These are phyloP conservation scores for Oreochromis niloticus DNA, from an alignment of 2,113 vertebrate species.

Conservation along the genomic window DNA sequence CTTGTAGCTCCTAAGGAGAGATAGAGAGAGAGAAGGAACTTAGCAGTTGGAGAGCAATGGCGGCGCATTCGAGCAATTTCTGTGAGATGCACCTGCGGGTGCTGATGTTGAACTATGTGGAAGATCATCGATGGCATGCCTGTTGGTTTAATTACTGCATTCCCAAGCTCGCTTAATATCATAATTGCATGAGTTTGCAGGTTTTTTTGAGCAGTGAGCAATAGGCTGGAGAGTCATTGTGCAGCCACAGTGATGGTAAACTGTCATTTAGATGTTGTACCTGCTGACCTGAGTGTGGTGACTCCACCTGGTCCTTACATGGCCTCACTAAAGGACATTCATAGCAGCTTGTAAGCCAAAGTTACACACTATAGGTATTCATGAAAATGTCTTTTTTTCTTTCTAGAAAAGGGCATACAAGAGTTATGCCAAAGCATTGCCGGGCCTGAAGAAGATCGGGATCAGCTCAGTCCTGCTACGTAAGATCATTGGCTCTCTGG, in stretches of 20 bases:
- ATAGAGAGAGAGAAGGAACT: not conserved
- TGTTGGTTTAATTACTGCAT: not conserved
- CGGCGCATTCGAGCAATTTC: conserved; percentile 79
- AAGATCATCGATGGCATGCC: not conserved
- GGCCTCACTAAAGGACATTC: not conserved
- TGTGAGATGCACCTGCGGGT: conserved; percentile 51
- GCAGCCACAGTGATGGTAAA: not conserved
- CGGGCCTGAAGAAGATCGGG: conserved; percentile 92
- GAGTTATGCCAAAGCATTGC: conserved; percentile 92
- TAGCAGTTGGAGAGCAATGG: conserved; percentile 47
- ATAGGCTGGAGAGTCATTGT: not conserved
- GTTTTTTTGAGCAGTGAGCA: not conserved
- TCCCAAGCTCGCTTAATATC: not conserved
- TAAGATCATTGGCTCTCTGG: conserved; percentile 92
- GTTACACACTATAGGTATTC: not conserved
- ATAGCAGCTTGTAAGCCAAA: not conserved
- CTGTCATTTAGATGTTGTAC: not conserved
- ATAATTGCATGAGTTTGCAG: not conserved
- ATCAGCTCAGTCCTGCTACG: conserved; percentile 92
- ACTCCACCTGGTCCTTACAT: not conserved
- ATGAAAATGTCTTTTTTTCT: not conserved
- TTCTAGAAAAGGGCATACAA: conserved; percentile 96
- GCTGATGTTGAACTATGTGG: conserved; percentile 34
- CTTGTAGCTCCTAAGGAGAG: not conserved
- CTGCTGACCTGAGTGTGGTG: not conserved